Evolutionary conservation across 2,888 invertebrate species (phyloP), one percentile per base, ranked within the genome.

Genomic region (Coremacera marginata): DNA sequence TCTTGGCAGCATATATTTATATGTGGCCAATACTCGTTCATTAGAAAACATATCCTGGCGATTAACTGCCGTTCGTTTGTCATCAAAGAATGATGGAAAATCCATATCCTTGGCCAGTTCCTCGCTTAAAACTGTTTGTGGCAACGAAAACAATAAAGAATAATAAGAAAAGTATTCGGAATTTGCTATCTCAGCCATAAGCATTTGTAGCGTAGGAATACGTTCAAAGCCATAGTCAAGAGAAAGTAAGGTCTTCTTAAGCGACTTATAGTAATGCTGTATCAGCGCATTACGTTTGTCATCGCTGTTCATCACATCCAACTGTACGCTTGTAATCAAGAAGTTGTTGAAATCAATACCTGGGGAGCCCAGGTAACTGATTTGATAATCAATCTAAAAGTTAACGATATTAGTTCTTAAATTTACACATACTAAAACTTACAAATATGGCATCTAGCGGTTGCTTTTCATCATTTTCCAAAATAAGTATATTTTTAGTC

Each of bases 121-220:
- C 44, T 78, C 75, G 57, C 80, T 78, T 62, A 82, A 77, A 55
- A 76, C 78, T 11, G 81, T 68, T 60, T 80, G 60, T 27, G 81
- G 79, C 27, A 81, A 77, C 14, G 80, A 62, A 34, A 74, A 77
- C 16, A 75, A 49, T 3, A 78, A 65, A 7, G 72, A n/a, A 71
- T 78, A 62, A 71, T 80, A 80, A 8, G 75, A 78, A 49, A 73
- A 80, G 68, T 80, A 81, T 67, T 81, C 81, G 31, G 74, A 71
- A 5, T 34, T 63, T 14, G 11, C 3, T 14, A 82, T 65, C 72
- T 82, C 82, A 9, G 57, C 31, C n/a, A 73, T 27, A 14, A 82
- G 34, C 9, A 44, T 14, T 4, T 77, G 70, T 5, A 72, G 63
- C 3, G 71, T 74, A 11, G 80, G 80, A 37, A 80, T 78, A 3